Base-by-base conservation (phyloP, 2,888 invertebrate species). In the Teleiodes luculella region DNA sequence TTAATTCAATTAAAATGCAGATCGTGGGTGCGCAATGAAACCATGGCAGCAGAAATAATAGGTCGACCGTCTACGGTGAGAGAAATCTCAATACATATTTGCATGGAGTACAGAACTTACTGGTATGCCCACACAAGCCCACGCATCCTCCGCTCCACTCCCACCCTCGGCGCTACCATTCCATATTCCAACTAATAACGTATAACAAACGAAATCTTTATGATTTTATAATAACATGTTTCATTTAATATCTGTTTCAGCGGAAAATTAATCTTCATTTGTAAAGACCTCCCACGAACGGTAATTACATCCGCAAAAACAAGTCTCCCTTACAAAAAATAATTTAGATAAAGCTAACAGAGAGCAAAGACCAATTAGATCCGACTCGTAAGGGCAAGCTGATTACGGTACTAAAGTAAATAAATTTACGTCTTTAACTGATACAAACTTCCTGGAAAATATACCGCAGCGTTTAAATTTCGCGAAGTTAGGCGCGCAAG, bases 71-170 rank as follows among this genome's bases (percentile, higher is more conserved):
- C 63, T 55, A 55, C 57, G 60, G 62, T 57, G 62, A 67, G 78
- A 72, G 78, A 80, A 78, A 78, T 78, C 76, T 74, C 68, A 61
- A 61, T 62, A n/a, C n/a, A n/a, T n/a, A 79, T 81, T 81, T 74
- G 72, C 72, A 73, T 74, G 68, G 66, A 66, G 63, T 74, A 74
- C 67, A 72, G 66, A 6, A 72, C 60, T 64, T 16, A 18, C 63
- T 50, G 57, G 58, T 71, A 72, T 72, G 66, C 73, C 75, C 76
- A 77, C 76, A 63, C 63, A 63, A 66, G 66, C 70, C 72, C 70
- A 74, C 70, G 71, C 71, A 61, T 72, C n/a, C 63, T 63, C 65
- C 66, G 55, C 56, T 67, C 61, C 67, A 62, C 67, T 66, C 68
- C 67, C 63, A 68, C 66, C 66, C 65, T 37, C 16, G 13, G 14